A percentile compares a stretch with the other conserved stretches of the same genome.
These are phyloP conservation scores for Cephus pulcher DNA, from an alignment of 2,888 invertebrate genomes.

Conservation along the genomic window DNA sequence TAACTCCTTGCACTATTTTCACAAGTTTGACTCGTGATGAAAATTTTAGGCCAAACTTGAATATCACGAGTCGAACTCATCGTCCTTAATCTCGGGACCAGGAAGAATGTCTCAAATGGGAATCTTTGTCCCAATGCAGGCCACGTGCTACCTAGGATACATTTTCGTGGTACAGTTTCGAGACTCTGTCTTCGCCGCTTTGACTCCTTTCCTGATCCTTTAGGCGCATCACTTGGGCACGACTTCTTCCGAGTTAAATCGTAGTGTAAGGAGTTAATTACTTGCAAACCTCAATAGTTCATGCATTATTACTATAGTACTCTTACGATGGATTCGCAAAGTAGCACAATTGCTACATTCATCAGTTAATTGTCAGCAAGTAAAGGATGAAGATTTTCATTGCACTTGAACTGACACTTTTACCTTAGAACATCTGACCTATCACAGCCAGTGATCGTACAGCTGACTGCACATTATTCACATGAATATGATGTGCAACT, in stretches of 20 bases:
- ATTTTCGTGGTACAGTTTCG: too few relatives aligned
- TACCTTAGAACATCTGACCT: constrained; percentile 58
- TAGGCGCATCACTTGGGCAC: too few relatives aligned
- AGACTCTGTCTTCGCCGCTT: too few relatives aligned
- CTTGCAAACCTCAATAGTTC: background rate
- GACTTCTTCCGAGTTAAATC: too few relatives aligned
- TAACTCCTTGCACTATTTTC: background rate
- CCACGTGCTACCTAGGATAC: too few relatives aligned
- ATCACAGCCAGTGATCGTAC: constrained; percentile 62
- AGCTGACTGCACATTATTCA: constrained; percentile 60
- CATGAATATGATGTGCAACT: constrained; percentile 59
- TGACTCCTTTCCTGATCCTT: too few relatives aligned
- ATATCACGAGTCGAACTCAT: too few relatives aligned
- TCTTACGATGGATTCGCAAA: background rate
- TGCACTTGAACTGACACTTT: background rate
- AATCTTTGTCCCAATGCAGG: too few relatives aligned
- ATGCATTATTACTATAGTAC: background rate
- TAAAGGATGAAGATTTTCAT: background rate
- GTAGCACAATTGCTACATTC: background rate
- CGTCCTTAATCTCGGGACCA: too few relatives aligned
- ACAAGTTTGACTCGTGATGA: too few relatives aligned
- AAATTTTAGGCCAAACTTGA: too few relatives aligned
- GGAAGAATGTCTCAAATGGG: too few relatives aligned
- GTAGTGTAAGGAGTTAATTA: background rate
- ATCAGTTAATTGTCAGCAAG: background rate